These are phyloP conservation scores for Pangasius macronema DNA, from an alignment of 2,797 vertebrate species.

Conservation along the genomic window DNA sequence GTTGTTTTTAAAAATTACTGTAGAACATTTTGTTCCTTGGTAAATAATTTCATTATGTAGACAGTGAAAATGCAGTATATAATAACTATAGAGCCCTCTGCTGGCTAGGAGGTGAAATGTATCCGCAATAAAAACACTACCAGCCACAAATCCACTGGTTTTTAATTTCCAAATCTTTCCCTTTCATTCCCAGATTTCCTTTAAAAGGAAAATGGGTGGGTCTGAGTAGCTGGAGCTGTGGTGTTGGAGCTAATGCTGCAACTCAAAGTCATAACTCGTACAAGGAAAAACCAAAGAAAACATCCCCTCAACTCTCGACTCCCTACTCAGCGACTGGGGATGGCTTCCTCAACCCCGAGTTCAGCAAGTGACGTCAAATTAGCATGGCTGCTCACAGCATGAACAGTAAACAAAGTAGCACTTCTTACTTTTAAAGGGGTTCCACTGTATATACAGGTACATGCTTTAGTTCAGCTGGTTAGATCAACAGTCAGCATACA, in stretches of 20 bases:
- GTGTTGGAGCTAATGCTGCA: not conserved
- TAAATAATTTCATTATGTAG: not conserved
- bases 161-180: not conserved
- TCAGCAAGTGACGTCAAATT: not conserved
- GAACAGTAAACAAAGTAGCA: not conserved
- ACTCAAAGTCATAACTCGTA: not conserved
- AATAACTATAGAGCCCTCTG: not conserved
- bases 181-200: not conserved
- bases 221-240: not conserved
- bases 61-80: not conserved
- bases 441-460: not conserved
- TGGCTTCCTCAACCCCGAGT: not conserved
- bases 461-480: not conserved
- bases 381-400: not conserved
- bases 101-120: conserved; percentile 1
- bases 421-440: not conserved
- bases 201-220: not conserved
- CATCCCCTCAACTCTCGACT: not conserved
- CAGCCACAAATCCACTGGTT: not conserved
- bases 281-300: not conserved
- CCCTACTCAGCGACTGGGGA: not conserved
- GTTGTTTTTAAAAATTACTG: not conserved
- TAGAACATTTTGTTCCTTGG: not conserved
- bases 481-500: not conserved
- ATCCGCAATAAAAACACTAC: not conserved